Evolutionary conservation across 2,888 invertebrate genomes (phyloP), one percentile per base, ranked within the genome.

Genomic region (Parasteatoda lunata): DNA sequence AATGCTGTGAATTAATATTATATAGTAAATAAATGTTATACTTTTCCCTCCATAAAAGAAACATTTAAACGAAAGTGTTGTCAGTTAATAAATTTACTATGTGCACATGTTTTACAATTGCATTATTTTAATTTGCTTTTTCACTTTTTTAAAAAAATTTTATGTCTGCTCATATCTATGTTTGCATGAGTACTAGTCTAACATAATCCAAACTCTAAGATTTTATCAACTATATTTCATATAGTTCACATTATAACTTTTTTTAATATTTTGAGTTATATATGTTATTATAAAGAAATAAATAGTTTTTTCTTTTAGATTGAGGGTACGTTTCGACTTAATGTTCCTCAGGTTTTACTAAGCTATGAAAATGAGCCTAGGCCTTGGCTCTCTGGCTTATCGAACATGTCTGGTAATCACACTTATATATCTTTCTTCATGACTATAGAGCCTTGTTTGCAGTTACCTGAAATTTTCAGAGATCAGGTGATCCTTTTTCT

Each of bases 241-340:
- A n/a, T n/a, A n/a, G n/a, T n/a, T n/a, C n/a, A n/a, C n/a, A n/a
- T n/a, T n/a, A n/a, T n/a, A n/a, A n/a, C n/a, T 52, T 6, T 15
- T 73, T 15, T 54, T 2, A 9, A 59, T 7, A 70, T 48, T 48
- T 3, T 11, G 47, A 70, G 13, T 45, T 9, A 45, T 47, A 47
- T 70, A 9, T 8, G 15, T 68, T 15, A 47, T 0, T 59, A 11
- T 76, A 47, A 6, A 5, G 9, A 45, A 51, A 77, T 80, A 70
- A 13, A 49, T 59, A n/a, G 66, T 3, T 45, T 59, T 72, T 70
- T 76, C 89, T 93, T 93, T 82, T 91, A 97, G 96, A 94, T 97
- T 90, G 95, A 95, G 91, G 97, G 97, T 8, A 95, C 95, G 47
- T 97, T 97, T 91, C 94, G 95, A 91, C 91, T 97, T 88, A 93